Evolutionary conservation across 2,888 invertebrate species (phyloP).

Genomic region (Acanthosepion esculentum): DNA sequence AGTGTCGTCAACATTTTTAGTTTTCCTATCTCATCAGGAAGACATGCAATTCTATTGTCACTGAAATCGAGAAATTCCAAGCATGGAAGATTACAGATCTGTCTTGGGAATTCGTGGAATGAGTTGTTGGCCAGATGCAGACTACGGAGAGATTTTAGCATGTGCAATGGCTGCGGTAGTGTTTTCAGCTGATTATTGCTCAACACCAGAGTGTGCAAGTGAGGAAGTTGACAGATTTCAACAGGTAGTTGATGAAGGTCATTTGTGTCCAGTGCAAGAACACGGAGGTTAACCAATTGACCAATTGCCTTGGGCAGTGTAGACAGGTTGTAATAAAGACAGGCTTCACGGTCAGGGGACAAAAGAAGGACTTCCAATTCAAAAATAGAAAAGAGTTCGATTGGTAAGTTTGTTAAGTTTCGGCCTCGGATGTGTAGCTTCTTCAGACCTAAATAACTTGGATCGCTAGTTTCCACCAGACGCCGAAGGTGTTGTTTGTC

Average conservation of each 20-base stretch:
- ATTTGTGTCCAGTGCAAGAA: constrained; percentile 74
- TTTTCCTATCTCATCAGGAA: constrained; percentile 70
- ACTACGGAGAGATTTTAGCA: constrained; percentile 66
- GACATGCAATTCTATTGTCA: constrained; percentile 69
- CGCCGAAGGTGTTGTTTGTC: constrained; percentile 57
- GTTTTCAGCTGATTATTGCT: constrained; percentile 71
- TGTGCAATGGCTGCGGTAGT: constrained; percentile 67
- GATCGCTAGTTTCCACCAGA: constrained; percentile 69
- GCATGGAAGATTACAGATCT: constrained; percentile 67
- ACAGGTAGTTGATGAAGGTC: constrained; percentile 67
- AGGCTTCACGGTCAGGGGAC: constrained; percentile 73
- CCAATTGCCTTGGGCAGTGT: constrained; percentile 70
- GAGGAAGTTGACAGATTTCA: constrained; percentile 68
- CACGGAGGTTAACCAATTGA: constrained; percentile 68
- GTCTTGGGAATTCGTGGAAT: constrained; percentile 69
- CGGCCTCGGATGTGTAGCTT: constrained; percentile 71
- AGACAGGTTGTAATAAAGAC: constrained; percentile 70
- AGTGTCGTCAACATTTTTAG: constrained; percentile 72
- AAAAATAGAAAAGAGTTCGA: constrained; percentile 69
- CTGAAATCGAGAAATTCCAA: constrained; percentile 75
- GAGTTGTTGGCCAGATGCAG: constrained; percentile 75
- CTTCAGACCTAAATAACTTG: constrained; percentile 66
- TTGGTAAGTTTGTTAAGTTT: constrained; percentile 68
- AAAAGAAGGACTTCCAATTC: constrained; percentile 74
- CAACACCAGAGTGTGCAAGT: constrained; percentile 72